A percentile compares a stretch with the other conserved stretches of the same genome.
These are phyloP conservation scores for Hemibagrus guttatus DNA, from an alignment of 2,797 vertebrate species.

Conservation along the genomic window DNA sequence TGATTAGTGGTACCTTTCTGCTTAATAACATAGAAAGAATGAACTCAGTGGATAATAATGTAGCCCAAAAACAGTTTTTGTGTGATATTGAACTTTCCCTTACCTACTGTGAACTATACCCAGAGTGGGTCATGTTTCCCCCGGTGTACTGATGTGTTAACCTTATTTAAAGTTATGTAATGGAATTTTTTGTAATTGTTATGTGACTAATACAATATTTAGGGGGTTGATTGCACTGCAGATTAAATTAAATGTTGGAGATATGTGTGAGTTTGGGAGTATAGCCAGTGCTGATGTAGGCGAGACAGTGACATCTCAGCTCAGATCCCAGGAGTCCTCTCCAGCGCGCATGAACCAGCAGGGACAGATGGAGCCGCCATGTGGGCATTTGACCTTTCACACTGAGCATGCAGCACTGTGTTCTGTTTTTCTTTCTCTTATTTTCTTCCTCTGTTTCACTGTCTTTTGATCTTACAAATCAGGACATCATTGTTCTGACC, in stretches of 20 bases:
- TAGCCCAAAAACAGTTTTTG: not conserved
- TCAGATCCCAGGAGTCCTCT: constrained; percentile 38
- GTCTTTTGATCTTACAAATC: constrained; percentile 30
- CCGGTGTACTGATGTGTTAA: not conserved
- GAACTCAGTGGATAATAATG: not conserved
- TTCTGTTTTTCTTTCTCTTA: constrained; percentile 45
- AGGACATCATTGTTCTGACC: constrained; percentile 26
- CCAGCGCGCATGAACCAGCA: constrained; percentile 39
- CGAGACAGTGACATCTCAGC: constrained; percentile 27
- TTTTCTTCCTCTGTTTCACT: constrained; percentile 27
- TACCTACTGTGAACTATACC: not conserved
- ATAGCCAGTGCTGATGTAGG: constrained; percentile 22
- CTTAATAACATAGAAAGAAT: not conserved
- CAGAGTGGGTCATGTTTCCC: not conserved
- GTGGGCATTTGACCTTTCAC: constrained; percentile 74
- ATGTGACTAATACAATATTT: not conserved
- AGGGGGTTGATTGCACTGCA: not conserved
- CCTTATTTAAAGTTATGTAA: not conserved
- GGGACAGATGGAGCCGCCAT: constrained; percentile 75
- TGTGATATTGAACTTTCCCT: not conserved
- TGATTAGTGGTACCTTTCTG: not conserved
- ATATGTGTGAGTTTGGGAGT: not conserved
- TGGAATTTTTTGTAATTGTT: not conserved
- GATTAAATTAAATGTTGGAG: constrained; percentile 1
- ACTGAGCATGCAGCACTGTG: constrained; percentile 56